phyloP scores from a whole-genome alignment of 2,888 invertebrate species.

The Epirrhoe alternata region DNA sequence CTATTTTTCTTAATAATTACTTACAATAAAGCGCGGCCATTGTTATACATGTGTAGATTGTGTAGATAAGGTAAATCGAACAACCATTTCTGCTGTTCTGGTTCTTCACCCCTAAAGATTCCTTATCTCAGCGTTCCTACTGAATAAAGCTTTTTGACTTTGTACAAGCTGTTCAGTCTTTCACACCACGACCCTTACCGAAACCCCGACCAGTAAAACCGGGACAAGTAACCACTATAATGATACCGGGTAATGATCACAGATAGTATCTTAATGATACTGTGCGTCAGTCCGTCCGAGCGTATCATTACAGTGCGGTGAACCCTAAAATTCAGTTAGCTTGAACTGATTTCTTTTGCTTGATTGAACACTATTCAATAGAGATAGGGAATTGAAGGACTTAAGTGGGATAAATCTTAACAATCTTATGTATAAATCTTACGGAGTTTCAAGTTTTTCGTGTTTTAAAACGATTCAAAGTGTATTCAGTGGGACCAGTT shows the following conservation, averaged over 20 bases:
- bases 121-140: neutral
- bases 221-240: conserved; percentile 35
- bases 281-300: conserved; percentile 40
- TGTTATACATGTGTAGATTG: too few relatives aligned
- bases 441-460: neutral
- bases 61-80: too few relatives aligned
- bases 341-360: conserved; percentile 39
- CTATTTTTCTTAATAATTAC: too few relatives aligned
- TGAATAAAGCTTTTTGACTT: too few relatives aligned
- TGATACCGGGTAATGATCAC: conserved; percentile 63
- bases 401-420: too few relatives aligned
- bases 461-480: too few relatives aligned
- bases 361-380: conserved; percentile 35
- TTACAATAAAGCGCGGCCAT: too few relatives aligned
- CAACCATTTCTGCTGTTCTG: too few relatives aligned
- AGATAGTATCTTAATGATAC: conserved; percentile 79
- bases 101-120: too few relatives aligned
- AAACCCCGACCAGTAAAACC: conserved; percentile 44
- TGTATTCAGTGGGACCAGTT: too few relatives aligned
- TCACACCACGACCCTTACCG: conserved; percentile 15
- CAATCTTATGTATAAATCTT: neutral
- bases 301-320: conserved; percentile 33
- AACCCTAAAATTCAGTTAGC: conserved; percentile 27
- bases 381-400: neutral
- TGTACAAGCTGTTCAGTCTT: conserved; percentile 16